Evolutionary conservation across 2,797 vertebrate genomes (phyloP).

Genomic region (Oceanodroma leucorhoa): DNA sequence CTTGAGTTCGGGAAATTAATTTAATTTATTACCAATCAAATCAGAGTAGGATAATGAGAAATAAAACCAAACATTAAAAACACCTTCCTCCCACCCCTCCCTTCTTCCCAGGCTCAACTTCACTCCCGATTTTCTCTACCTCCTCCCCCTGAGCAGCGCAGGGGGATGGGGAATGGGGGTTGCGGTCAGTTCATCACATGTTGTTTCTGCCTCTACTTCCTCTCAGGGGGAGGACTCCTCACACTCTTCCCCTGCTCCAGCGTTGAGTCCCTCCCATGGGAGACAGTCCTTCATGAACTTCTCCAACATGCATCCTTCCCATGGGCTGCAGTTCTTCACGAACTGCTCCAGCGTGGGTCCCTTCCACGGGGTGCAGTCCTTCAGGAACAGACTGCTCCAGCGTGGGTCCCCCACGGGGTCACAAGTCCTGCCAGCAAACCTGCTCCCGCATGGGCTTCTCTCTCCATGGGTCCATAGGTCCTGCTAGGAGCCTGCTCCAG

Average conservation of each 20-base stretch:
- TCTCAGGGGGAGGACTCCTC: no score
- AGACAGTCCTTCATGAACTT: no score
- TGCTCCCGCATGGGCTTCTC: not conserved
- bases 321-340: not conserved
- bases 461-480: not conserved
- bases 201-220: no score
- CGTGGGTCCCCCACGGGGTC: not conserved
- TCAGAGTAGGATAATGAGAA: not conserved
- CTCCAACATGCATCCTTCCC: not conserved
- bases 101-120: not conserved
- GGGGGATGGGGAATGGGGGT: not conserved
- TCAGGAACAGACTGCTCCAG: not conserved
- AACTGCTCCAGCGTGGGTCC: not conserved
- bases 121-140: no score
- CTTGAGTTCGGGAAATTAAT: not conserved
- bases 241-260: no score
- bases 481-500: not conserved
- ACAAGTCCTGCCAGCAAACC: not conserved
- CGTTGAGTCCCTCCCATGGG: no score
- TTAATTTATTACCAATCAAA: not conserved
- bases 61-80: not conserved
- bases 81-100: not conserved
- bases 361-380: not conserved
- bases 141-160: rapidly evolving
- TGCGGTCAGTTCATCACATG: not conserved